phyloP scores from a whole-genome alignment of 2,888 invertebrate genomes.

The Oxytorus armatus region DNA sequence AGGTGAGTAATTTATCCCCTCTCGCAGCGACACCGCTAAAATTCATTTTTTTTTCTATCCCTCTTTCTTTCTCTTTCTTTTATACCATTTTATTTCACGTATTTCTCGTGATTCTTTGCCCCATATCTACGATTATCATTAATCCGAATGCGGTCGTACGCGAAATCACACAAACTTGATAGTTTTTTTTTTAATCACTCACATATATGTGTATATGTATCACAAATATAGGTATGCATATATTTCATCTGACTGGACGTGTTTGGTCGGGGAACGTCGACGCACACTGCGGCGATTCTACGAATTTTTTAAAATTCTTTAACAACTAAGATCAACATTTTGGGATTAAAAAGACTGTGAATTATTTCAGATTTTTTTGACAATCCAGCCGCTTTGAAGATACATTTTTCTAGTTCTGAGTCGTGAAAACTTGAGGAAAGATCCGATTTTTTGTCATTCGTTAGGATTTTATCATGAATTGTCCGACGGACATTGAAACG shows the following conservation, averaged over 20 bases:
- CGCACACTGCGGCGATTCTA: too few species aligned
- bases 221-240: neutral
- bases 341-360: too few species aligned
- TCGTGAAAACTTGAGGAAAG: too few species aligned
- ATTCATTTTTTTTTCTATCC: slow-evolving; percentile 62
- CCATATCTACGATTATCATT: neutral
- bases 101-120: neutral
- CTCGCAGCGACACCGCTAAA: slow-evolving; percentile 59
- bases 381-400: too few species aligned
- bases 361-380: too few species aligned
- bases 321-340: too few species aligned
- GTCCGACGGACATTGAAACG: too few species aligned
- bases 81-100: neutral
- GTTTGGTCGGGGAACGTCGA: too few species aligned
- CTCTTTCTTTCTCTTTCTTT: neutral
- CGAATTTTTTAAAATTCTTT: too few species aligned
- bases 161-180: slow-evolving; percentile 8
- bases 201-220: neutral
- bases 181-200: slow-evolving; percentile 12
- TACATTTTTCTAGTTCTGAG: too few species aligned
- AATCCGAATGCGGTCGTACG: neutral
- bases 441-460: too few species aligned
- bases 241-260: neutral
- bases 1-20: slow-evolving; percentile 87
- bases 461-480: too few species aligned